phyloP scores from a whole-genome alignment of 1,140 invertebrate genomes.

The Nylanderia fulva region DNA sequence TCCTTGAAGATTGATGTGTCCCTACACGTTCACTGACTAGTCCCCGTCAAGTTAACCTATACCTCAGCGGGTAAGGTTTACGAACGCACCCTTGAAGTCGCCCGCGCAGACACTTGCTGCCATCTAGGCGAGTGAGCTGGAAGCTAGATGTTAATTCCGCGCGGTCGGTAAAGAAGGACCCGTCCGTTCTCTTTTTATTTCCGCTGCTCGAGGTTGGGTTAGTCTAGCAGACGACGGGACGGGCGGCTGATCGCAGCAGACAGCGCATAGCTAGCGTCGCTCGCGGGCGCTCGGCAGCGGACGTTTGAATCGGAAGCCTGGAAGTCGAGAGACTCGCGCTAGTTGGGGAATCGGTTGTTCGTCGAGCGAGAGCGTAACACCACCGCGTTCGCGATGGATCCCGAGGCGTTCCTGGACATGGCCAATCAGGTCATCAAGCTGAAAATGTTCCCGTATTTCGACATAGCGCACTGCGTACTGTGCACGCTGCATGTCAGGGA shows the following conservation, averaged over 20 bases:
- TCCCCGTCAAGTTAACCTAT: too few species aligned
- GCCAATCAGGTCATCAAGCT: slow-evolving; percentile 99
- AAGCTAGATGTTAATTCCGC: too few species aligned
- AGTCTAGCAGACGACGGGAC: slow-evolving; percentile 67
- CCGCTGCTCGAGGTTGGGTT: slow-evolving; percentile 6
- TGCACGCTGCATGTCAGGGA: slow-evolving; percentile 97
- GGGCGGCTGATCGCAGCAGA: slow-evolving; percentile 57
- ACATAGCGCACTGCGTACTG: slow-evolving; percentile 97
- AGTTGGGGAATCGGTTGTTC: background rate
- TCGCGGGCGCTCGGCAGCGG: slow-evolving; percentile 54
- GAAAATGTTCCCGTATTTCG: slow-evolving; percentile 99
- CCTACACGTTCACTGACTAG: too few species aligned
- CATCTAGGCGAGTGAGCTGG: background rate
- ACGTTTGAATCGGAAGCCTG: slow-evolving; percentile 53
- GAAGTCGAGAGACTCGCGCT: background rate
- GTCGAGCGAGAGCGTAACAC: background rate
- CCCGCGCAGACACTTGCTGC: background rate
- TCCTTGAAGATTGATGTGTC: too few species aligned
- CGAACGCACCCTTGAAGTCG: too few species aligned
- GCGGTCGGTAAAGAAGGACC: background rate
- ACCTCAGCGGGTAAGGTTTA: too few species aligned
- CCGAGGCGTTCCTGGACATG: slow-evolving; percentile 98
- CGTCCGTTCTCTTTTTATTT: slow-evolving; percentile 12
- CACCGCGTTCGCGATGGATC: slow-evolving; percentile 91
- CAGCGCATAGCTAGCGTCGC: slow-evolving; percentile 67